Conservation (phyloP, 1,140 invertebrate species). For the Nephila pilipes region DNA sequence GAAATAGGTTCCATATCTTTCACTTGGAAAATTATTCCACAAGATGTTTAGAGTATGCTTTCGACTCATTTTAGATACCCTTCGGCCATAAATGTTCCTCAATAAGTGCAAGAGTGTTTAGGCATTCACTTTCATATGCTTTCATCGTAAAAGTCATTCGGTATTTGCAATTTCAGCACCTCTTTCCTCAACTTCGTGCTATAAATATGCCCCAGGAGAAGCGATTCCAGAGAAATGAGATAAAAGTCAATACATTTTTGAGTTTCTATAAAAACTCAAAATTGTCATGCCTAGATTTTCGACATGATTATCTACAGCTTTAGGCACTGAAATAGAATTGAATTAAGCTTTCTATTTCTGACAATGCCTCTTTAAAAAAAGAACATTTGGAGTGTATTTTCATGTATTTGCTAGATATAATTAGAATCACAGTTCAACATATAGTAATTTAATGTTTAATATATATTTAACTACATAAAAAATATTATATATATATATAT, state of each 20-base stretch:
- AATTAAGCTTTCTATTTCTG: too few relatives aligned
- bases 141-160: neutral
- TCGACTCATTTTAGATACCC: conserved; percentile 11
- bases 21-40: neutral
- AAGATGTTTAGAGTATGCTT: neutral
- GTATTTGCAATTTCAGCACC: neutral
- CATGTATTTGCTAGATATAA: too few relatives aligned
- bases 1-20: neutral
- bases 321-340: neutral
- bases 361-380: too few relatives aligned
- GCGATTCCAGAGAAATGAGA: conserved; percentile 29
- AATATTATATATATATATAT: too few relatives aligned
- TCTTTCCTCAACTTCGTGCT: neutral
- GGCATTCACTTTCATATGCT: neutral
- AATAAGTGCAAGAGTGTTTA: neutral
- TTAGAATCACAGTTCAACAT: too few relatives aligned
- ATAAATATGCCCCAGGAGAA: conserved; percentile 42
- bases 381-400: too few relatives aligned
- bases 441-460: too few relatives aligned
- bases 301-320: conserved; percentile 37
- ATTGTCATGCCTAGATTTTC: conserved; percentile 5
- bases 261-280: conserved; percentile 30
- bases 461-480: too few relatives aligned
- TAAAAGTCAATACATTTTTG: conserved; percentile 29
- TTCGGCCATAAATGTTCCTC: neutral